phyloP scores from a whole-genome alignment of 2,888 invertebrate genomes.

The Minunthozetes semirufus region DNA sequence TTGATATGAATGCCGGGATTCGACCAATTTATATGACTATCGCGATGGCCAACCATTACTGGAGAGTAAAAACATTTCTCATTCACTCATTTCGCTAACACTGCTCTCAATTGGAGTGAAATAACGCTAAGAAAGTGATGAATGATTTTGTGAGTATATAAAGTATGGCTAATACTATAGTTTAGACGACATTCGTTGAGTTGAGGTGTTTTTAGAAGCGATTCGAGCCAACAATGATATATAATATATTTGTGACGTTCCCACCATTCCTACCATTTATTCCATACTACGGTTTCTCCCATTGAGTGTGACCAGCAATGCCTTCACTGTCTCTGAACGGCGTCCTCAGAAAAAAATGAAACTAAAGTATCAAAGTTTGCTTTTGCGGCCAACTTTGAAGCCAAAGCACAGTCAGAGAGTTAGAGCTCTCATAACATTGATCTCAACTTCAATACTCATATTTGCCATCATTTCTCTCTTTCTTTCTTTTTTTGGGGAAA shows the following conservation, averaged over 20 bases:
- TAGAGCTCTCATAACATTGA: too few species aligned
- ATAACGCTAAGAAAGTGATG: conserved; percentile 19
- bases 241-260: neutral
- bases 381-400: neutral
- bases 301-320: neutral
- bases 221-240: conserved; percentile 18
- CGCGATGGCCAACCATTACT: conserved; percentile 22
- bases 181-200: conserved; percentile 6
- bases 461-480: neutral
- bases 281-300: neutral
- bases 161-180: conserved; percentile 14
- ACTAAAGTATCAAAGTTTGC: conserved; percentile 6
- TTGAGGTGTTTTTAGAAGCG: conserved; percentile 25
- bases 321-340: neutral
- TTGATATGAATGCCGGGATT: conserved; percentile 9
- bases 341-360: neutral
- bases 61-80: conserved; percentile 19
- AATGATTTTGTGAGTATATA: conserved; percentile 20
- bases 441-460: neutral
- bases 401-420: neutral
- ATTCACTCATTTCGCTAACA: conserved; percentile 15
- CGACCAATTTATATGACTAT: conserved; percentile 24
- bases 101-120: conserved; percentile 19
- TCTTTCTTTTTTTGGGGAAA: neutral
- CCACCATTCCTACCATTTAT: neutral